phyloP scores from a whole-genome alignment of 2,888 invertebrate genomes.

The Torymus tubicola region DNA sequence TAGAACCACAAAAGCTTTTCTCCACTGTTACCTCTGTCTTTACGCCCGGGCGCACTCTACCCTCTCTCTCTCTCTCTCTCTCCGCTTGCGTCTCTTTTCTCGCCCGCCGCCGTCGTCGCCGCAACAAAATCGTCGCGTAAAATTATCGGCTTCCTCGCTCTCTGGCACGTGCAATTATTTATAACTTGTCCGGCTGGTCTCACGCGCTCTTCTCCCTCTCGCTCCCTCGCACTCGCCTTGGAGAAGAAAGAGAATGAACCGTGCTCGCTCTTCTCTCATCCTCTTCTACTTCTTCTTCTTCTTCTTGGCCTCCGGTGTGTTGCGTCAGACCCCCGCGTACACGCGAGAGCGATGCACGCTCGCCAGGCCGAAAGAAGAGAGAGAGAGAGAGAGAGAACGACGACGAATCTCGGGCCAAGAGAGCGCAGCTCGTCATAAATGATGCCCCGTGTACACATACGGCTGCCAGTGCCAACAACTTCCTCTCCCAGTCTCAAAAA shows the following conservation, averaged over 20 bases:
- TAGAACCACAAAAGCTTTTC: too few relatives aligned
- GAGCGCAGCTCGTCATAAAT: conserved; percentile 24
- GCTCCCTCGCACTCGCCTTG: background rate
- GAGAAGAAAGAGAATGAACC: conserved; percentile 39
- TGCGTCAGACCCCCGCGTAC: conserved; percentile 5
- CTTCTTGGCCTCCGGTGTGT: conserved; percentile 21
- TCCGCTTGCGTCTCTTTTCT: background rate
- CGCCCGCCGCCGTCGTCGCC: background rate
- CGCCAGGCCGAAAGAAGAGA: conserved; percentile 26
- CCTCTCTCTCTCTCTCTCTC: background rate
- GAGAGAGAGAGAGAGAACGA: background rate
- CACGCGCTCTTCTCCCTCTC: too few relatives aligned
- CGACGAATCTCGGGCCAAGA: conserved; percentile 31
- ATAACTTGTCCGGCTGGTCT: conserved; percentile 44
- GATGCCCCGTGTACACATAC: background rate
- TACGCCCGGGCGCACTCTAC: background rate
- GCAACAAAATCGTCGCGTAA: conserved; percentile 15
- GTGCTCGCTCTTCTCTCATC: background rate
- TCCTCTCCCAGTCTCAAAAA: conserved; percentile 20
- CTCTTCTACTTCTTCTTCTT: too few relatives aligned
- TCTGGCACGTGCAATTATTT: conserved; percentile 46
- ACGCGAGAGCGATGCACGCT: conserved; percentile 8
- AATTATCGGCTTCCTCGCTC: conserved; percentile 44
- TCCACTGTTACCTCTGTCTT: too few relatives aligned
- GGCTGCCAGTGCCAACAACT: conserved; percentile 29